Percentiles rank a stretch among this genome's conserved stretches.
phyloP scores from a whole-genome alignment of 2,888 invertebrate species.

The Rhagonycha fulva region DNA sequence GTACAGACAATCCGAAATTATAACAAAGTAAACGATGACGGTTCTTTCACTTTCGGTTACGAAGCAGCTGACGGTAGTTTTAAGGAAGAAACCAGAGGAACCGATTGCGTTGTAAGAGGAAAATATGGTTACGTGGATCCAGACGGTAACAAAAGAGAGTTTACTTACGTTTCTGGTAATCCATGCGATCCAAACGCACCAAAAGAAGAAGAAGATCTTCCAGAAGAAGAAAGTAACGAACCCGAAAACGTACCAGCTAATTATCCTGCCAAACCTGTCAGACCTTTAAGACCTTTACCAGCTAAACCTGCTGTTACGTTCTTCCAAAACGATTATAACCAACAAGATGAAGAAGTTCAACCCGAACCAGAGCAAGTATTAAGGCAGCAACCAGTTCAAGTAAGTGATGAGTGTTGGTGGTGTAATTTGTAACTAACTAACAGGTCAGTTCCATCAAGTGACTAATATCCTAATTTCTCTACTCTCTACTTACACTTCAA shows the following conservation, averaged over 20 bases:
- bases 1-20: slow-evolving; percentile 84
- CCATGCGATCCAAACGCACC: slow-evolving; percentile 86
- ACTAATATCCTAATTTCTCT: not conserved
- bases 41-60: slow-evolving; percentile 84
- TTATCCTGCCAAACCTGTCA: slow-evolving; percentile 62
- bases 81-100: slow-evolving; percentile 84
- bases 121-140: slow-evolving; percentile 88
- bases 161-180: slow-evolving; percentile 85
- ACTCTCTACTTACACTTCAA: not conserved
- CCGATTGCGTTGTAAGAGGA: slow-evolving; percentile 84
- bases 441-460: not conserved
- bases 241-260: slow-evolving; percentile 68
- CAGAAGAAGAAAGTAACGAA: slow-evolving; percentile 53
- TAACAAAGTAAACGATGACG: slow-evolving; percentile 82
- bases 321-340: slow-evolving; percentile 74
- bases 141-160: slow-evolving; percentile 83
- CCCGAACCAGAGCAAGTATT: slow-evolving; percentile 60
- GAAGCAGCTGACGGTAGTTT: slow-evolving; percentile 85
- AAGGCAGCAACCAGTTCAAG: slow-evolving; percentile 50
- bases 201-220: slow-evolving; percentile 65
- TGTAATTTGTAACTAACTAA: not conserved
- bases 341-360: slow-evolving; percentile 64
- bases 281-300: slow-evolving; percentile 52
- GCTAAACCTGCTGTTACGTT: slow-evolving; percentile 64
- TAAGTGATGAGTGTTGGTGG: slow-evolving; percentile 16